Evolutionary conservation across 2,797 vertebrate genomes (phyloP).

Genomic region (Sarcoramphus papa): DNA sequence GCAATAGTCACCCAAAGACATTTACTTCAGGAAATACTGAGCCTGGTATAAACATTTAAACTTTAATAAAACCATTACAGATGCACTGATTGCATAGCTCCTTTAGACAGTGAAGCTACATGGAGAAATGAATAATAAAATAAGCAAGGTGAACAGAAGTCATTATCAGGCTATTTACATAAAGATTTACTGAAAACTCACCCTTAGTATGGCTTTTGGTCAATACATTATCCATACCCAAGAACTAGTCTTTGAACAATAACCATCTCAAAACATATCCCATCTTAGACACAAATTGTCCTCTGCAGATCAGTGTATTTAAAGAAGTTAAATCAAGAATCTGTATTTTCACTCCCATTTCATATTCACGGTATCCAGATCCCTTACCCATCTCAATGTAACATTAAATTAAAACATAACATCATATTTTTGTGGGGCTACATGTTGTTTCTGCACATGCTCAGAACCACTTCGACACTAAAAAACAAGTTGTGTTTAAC

Average conservation of each 20-base stretch:
- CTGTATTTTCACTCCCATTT: neutral
- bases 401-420: neutral
- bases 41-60: constrained; percentile 37
- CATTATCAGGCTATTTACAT: neutral
- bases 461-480: neutral
- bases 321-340: neutral
- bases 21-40: constrained; percentile 20
- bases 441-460: neutral
- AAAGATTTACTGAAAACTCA: neutral
- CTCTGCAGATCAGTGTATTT: neutral
- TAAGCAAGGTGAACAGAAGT: neutral
- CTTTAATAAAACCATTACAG: constrained; percentile 33
- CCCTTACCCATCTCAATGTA: neutral
- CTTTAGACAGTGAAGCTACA: neutral
- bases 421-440: neutral
- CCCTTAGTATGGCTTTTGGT: neutral
- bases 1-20: neutral
- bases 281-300: neutral
- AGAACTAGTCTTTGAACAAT: neutral
- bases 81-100: neutral
- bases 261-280: neutral
- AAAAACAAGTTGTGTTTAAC: neutral
- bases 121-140: neutral
- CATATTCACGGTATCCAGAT: neutral
- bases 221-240: neutral